Evolutionary conservation across 2,888 invertebrate genomes (phyloP), one percentile per base, ranked within the genome.

Genomic region (Philopedon plagiatum): DNA sequence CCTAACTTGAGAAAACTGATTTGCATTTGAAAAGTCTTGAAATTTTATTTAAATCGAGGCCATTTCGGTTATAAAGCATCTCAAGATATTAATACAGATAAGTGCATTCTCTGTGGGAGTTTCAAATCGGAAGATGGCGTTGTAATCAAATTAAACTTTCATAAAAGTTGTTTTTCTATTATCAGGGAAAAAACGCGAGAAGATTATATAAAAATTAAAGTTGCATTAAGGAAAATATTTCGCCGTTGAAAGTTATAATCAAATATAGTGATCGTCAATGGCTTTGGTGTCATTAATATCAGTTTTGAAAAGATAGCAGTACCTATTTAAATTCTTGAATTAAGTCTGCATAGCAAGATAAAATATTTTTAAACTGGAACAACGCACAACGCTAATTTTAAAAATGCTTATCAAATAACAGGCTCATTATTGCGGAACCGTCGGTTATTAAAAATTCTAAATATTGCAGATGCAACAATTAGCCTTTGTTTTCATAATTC

Each of bases 11-110:
- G 8, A 54, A 23, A 54, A 54, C 29, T 54, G 51, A 54, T 54
- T 54, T 54, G 51, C 51, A 54, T 54, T 29, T 54, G 51, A 54
- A 54, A 54, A 54, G 51, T 18, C 29, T 21, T 54, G 29, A 54
- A 54, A 54, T 54, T 29, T 54, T 54, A 54, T 54, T 54, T 54
- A 54, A 54, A 54, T 54, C 51, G 51, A 54, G 51, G 51, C 51
- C 51, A 54, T 54, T 54, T 54, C 29, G 18, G 51, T 54, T 54
- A 54, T 54, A 54, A 54, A 54, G 29, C 51, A 29, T 54, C 29
- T 29, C 51, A 29, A 54, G 51, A 54, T 54, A 54, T 54, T 54
- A 54, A 54, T 54, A 54, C 51, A 54, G 51, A 54, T 54, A 54
- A 54, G 15, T 54, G 51, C 51, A 54, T 54, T 54, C 29, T 29